phyloP scores from a whole-genome alignment of 2,888 invertebrate genomes.

The Agrotis exclamationis region DNA sequence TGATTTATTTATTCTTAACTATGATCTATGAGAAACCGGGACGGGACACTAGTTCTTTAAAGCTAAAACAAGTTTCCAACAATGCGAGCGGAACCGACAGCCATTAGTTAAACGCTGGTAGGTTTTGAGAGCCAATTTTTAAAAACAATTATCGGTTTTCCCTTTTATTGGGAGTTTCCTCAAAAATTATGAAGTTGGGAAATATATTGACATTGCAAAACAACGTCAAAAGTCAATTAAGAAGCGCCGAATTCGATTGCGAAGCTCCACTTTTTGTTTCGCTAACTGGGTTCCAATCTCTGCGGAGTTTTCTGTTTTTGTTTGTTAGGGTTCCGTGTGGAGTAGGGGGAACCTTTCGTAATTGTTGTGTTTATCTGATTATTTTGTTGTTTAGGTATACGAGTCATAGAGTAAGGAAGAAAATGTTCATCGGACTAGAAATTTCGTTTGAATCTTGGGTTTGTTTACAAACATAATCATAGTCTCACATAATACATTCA shows the following conservation, averaged over 20 bases:
- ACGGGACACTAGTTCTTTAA: too few relatives aligned
- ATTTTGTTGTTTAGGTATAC: slow-evolving; percentile 9
- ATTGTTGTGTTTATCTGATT: slow-evolving; percentile 36
- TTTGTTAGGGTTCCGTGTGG: slow-evolving; percentile 36
- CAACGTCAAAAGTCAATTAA: slow-evolving; percentile 75
- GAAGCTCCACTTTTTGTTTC: slow-evolving; percentile 69
- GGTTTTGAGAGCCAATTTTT: background rate
- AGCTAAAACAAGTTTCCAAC: too few relatives aligned
- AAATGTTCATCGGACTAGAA: too few relatives aligned
- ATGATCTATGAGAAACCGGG: too few relatives aligned
- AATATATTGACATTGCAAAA: slow-evolving; percentile 69
- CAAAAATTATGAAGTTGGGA: slow-evolving; percentile 55
- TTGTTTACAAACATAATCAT: too few relatives aligned
- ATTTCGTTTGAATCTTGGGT: too few relatives aligned
- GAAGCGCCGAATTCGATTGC: slow-evolving; percentile 69
- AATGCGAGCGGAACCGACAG: too few relatives aligned
- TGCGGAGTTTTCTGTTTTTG: slow-evolving; percentile 65
- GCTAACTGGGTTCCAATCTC: slow-evolving; percentile 73
- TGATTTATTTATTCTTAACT: too few relatives aligned
- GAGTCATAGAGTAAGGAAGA: too few relatives aligned
- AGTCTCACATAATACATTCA: too few relatives aligned
- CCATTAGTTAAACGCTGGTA: too few relatives aligned
- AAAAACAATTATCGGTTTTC: slow-evolving; percentile 12
- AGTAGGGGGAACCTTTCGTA: slow-evolving; percentile 8
- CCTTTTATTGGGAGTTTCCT: slow-evolving; percentile 13